These are phyloP conservation scores for Eucera pruinosa DNA, from an alignment of 2,888 invertebrate genomes.

Conservation along the genomic window DNA sequence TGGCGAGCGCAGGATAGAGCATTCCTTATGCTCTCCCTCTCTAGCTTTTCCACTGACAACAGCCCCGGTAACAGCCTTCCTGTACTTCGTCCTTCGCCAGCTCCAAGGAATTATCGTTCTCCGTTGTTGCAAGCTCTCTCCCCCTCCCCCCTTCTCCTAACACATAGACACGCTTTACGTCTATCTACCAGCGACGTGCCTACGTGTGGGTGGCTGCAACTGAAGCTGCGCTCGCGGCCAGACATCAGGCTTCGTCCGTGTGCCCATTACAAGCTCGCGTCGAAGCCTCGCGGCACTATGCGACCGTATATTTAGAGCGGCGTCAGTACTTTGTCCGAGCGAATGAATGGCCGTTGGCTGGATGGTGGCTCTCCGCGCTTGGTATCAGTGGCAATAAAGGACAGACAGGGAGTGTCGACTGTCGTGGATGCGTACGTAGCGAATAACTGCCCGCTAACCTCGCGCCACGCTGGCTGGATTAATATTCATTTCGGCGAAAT, in stretches of 20 bases:
- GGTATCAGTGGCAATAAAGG: conserved; percentile 74
- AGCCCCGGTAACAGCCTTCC: conserved; percentile 69
- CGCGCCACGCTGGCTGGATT: conserved; percentile 33
- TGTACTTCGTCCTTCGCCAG: conserved; percentile 63
- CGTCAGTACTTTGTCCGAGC: conserved; percentile 80
- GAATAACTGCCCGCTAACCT: conserved; percentile 34
- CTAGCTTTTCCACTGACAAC: conserved; percentile 64
- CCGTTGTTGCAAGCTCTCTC: conserved; percentile 37
- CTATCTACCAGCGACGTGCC: neutral
- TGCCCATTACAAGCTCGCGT: conserved; percentile 25
- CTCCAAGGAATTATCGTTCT: conserved; percentile 69
- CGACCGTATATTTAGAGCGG: conserved; percentile 78
- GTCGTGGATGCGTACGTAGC: conserved; percentile 36
- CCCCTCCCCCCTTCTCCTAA: neutral
- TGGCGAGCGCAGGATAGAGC: conserved; percentile 61
- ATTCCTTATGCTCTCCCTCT: conserved; percentile 65
- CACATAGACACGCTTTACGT: no score
- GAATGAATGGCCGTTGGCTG: conserved; percentile 76
- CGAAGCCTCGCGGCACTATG: conserved; percentile 53
- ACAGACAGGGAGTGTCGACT: conserved; percentile 64
- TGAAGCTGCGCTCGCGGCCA: conserved; percentile 21
- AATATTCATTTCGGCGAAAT: conserved; percentile 51
- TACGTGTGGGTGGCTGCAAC: neutral
- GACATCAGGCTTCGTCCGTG: conserved; percentile 2
- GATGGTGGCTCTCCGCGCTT: conserved; percentile 67